A percentile compares a stretch with the other conserved stretches of the same genome.
Conservation (phyloP, 2,888 invertebrate genomes). For the Eulithis testata region DNA sequence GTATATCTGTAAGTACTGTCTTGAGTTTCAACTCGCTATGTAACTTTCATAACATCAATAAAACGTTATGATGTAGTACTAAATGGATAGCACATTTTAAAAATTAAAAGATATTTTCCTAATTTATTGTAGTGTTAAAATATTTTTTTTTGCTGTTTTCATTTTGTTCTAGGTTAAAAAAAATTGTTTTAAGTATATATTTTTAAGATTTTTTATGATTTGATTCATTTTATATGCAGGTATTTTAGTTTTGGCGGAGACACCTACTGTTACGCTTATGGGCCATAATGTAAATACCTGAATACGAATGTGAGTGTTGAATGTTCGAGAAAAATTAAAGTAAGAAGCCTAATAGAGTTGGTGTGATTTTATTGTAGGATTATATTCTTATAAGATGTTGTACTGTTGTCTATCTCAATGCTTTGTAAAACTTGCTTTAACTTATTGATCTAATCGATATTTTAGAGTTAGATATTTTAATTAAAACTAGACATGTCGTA, state of each 20-base stretch:
- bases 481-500: constrained; percentile 40
- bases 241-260: not conserved
- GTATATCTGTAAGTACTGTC: not conserved
- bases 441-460: constrained; percentile 42
- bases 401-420: constrained; percentile 44
- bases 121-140: not conserved
- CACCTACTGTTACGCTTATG: not conserved
- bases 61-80: not conserved
- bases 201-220: constrained; percentile 28
- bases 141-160: constrained; percentile 4
- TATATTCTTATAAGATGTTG: constrained; percentile 46
- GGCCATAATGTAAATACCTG: not conserved
- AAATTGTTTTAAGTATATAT: constrained; percentile 9
- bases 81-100: not conserved
- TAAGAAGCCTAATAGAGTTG: constrained; percentile 2
- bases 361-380: constrained; percentile 38
- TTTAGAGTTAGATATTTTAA: constrained; percentile 31
- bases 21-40: constrained; percentile 2
- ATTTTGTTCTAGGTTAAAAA: constrained; percentile 16
- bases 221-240: constrained; percentile 2
- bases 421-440: constrained; percentile 52
- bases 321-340: not conserved
- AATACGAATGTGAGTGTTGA: not conserved
- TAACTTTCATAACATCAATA: constrained; percentile 2
- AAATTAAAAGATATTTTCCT: not conserved